Percentiles rank a stretch among this genome's conserved stretches.
Conservation (phyloP, 2,113 vertebrate species). For the Tinamus guttatus region DNA sequence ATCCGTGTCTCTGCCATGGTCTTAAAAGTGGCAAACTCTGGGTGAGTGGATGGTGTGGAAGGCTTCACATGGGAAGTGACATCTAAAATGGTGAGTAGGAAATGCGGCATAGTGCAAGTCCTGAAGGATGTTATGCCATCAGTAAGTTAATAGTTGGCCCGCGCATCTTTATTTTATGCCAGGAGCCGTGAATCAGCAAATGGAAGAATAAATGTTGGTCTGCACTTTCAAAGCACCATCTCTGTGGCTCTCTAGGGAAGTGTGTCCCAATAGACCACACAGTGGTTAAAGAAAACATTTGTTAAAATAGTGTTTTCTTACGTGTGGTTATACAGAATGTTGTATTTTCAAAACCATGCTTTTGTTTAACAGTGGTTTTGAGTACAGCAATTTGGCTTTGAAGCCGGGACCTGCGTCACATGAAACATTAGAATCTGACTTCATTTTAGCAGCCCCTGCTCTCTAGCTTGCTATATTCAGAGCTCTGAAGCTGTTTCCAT, state of each 20-base stretch:
- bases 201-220: neutral
- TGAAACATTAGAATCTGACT: neutral
- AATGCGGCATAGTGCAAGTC: neutral
- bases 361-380: slow-evolving; percentile 3
- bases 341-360: neutral
- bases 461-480: neutral
- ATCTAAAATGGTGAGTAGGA: neutral
- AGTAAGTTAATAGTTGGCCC: neutral
- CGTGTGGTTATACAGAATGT: neutral
- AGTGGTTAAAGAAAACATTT: slow-evolving; percentile 2
- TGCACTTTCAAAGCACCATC: neutral
- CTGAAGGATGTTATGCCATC: neutral
- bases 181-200: neutral
- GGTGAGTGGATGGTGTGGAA: neutral
- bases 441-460: neutral
- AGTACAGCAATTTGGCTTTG: slow-evolving; percentile 6
- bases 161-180: neutral
- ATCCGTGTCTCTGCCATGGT: neutral
- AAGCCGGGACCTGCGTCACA: neutral
- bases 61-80: neutral
- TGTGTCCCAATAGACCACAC: neutral
- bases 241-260: neutral
- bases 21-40: fast-evolving
- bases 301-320: slow-evolving; percentile 36
- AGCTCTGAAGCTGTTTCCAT: slow-evolving; percentile 9